Conservation (phyloP, 2,888 invertebrate species). For the Ennomos erosarius region DNA sequence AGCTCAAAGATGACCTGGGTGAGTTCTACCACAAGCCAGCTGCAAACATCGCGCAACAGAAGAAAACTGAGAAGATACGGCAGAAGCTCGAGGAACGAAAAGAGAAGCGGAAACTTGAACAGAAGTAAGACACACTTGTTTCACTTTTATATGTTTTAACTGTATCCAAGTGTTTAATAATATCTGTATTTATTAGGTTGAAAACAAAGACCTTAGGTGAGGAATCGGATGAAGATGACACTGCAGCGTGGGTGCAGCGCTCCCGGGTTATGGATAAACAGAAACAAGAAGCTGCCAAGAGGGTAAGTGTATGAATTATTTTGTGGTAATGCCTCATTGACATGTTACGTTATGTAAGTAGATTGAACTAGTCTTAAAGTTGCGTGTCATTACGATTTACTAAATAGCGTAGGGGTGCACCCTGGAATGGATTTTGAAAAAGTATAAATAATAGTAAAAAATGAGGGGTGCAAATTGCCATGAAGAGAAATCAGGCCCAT, state of each 20-base stretch:
- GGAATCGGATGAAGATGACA: constrained; percentile 90
- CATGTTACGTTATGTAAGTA: too few species aligned
- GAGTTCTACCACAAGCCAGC: constrained; percentile 96
- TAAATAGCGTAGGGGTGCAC: too few species aligned
- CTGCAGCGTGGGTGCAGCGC: constrained; percentile 92
- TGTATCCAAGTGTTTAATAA: neutral
- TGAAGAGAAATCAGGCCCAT: too few species aligned
- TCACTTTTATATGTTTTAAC: neutral
- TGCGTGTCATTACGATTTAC: too few species aligned
- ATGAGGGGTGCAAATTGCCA: too few species aligned
- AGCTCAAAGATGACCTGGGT: constrained; percentile 86
- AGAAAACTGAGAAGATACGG: constrained; percentile 91
- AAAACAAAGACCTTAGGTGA: constrained; percentile 83
- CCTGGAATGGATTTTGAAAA: too few species aligned
- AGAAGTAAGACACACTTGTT: constrained; percentile 71
- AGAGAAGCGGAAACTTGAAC: constrained; percentile 91
- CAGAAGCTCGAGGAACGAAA: constrained; percentile 91
- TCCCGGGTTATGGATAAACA: constrained; percentile 91
- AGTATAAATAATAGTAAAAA: too few species aligned
- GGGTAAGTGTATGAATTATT: constrained; percentile 74
- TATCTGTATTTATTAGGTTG: constrained; percentile 49
- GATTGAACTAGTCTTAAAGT: too few species aligned
- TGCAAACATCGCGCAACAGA: constrained; percentile 89
- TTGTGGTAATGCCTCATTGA: too few species aligned
- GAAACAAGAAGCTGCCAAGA: constrained; percentile 93